Evolutionary conservation across 2,797 vertebrate species (phyloP).

Genomic region (Dallia pectoralis): DNA sequence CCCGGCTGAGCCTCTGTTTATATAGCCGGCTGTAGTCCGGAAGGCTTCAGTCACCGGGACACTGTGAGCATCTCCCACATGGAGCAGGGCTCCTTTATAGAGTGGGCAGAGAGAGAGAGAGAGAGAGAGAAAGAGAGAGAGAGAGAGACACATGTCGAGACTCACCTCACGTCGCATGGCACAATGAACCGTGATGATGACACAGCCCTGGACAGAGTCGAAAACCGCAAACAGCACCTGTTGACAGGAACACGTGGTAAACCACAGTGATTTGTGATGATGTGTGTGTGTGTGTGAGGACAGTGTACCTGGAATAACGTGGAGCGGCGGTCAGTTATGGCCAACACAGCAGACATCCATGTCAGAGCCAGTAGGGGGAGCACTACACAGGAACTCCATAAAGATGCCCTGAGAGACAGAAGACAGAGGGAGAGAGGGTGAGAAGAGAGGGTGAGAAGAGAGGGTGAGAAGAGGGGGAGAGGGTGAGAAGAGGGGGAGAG

Average conservation of each 20-base stretch:
- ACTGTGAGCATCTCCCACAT: background rate
- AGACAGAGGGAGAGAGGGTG: slow-evolving; percentile 29
- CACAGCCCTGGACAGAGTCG: slow-evolving; percentile 95
- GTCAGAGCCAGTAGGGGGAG: slow-evolving; percentile 96
- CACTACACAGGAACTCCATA: slow-evolving; percentile 99
- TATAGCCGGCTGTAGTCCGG: slow-evolving; percentile 4
- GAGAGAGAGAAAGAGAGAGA: too few relatives aligned
- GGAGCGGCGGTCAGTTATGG: slow-evolving; percentile 97
- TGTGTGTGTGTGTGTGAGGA: slow-evolving; percentile 21
- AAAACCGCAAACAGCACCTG: slow-evolving; percentile 97
- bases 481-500: background rate
- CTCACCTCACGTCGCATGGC: slow-evolving; percentile 95
- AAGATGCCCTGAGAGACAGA: slow-evolving; percentile 85
- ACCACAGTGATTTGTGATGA: background rate
- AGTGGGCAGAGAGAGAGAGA: too few relatives aligned
- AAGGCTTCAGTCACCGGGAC: background rate
- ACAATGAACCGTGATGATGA: slow-evolving; percentile 97
- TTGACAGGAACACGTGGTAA: slow-evolving; percentile 72
- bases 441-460: slow-evolving; percentile 38
- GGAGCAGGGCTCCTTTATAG: background rate
- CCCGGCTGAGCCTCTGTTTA: slow-evolving; percentile 44
- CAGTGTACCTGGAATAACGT: slow-evolving; percentile 88
- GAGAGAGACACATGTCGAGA: background rate
- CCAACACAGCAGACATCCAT: slow-evolving; percentile 98
- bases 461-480: slow-evolving; percentile 1